Evolutionary conservation across 1,140 invertebrate genomes (phyloP), one percentile per base, ranked within the genome.

Genomic region (Metopolophium dirhodum): DNA sequence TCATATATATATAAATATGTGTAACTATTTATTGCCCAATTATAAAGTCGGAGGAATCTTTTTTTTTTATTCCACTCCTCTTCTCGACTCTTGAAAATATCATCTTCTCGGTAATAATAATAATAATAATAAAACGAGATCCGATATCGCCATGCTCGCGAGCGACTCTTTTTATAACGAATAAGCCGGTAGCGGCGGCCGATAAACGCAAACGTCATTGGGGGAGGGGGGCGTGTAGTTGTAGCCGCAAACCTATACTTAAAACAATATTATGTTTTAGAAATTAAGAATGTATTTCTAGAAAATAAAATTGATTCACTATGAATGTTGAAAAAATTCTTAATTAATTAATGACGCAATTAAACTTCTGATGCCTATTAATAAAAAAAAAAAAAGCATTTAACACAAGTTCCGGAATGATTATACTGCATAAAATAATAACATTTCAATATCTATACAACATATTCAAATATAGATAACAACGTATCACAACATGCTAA

Each of bases 21-120:
- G 57, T 54, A 83, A 85, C 91, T 93, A 93, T 93, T 93, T 93
- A 93, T 93, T 93, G 91, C 91, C 91, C 77, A 93, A 93, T 93
- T 93, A 93, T 86, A 93, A 35, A 85, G 35, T 37, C 49, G 57
- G 11, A 18, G 23, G 30, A 61, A 45, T 35, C 30, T 90, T 30
- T 45, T 92, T 30, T 51, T 85, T 51, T 54, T 92, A 35, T 51
- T 83, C 35, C n/a, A 77, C 7, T 89, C 49, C 45, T 35, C 8
- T 37, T 89, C 51, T 57, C 14, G n/a, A 7, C 51, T 37, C 51
- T 57, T 89, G 26, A 57, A 57, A 89, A 89, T 68, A 61, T n/a
- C 54, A 90, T 90, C 89, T 45, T 90, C 88, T 90, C 88, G 11
- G 88, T 37, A 57, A 77, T 23, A 88, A 89, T 23, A 57, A 37